phyloP scores from a whole-genome alignment of 2,888 invertebrate genomes.

The Dromius quadrimaculatus region DNA sequence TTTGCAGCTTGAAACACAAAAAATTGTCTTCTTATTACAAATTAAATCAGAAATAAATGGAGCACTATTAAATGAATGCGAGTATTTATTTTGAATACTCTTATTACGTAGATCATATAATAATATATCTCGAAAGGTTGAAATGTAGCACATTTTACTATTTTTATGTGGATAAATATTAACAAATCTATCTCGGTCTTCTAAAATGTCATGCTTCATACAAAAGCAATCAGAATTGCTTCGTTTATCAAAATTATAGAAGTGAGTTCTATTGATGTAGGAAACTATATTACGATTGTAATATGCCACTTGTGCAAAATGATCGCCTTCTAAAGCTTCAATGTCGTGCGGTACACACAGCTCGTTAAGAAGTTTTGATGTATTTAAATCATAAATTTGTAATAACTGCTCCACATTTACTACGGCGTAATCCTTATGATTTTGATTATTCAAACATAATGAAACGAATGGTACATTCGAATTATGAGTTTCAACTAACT shows the following conservation, averaged over 20 bases:
- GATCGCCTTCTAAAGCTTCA: conserved; percentile 61
- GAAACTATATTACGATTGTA: conserved; percentile 64
- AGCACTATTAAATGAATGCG: conserved; percentile 69
- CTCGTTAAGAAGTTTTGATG: conserved; percentile 4
- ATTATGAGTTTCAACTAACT: conserved; percentile 64
- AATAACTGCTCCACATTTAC: conserved; percentile 63
- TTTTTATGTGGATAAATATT: conserved; percentile 13
- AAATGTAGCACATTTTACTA: conserved; percentile 25
- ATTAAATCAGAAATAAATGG: conserved; percentile 67
- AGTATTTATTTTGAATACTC: conserved; percentile 69
- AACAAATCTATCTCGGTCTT: conserved; percentile 14
- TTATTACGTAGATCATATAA: conserved; percentile 19
- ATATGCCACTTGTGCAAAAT: conserved; percentile 67
- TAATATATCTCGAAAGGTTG: conserved; percentile 12
- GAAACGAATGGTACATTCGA: conserved; percentile 66
- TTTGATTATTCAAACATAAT: conserved; percentile 66
- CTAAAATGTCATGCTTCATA: conserved; percentile 62
- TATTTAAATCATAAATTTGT: conserved; percentile 60
- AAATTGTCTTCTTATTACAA: conserved; percentile 64
- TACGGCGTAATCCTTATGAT: conserved; percentile 63
- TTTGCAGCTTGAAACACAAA: conserved; percentile 67
- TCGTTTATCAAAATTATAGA: conserved; percentile 68
- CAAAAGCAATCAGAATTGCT: too few species aligned
- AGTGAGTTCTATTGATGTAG: conserved; percentile 62
- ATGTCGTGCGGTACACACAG: not conserved